Conservation (phyloP, 2,888 invertebrate genomes). For the Tholera decimalis region DNA sequence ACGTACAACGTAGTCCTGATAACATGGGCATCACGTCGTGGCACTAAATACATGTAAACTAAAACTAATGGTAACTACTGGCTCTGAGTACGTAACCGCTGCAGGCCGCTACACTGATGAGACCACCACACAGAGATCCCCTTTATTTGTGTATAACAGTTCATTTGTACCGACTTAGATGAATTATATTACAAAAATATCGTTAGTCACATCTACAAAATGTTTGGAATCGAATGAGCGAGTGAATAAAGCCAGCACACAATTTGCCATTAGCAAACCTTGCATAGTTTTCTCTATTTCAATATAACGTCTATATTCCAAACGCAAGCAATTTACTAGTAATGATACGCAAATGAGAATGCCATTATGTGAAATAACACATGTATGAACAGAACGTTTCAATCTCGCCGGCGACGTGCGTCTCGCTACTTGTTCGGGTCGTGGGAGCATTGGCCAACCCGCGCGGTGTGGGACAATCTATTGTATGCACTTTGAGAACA, state of each 20-base stretch:
- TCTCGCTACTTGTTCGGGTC: conserved; percentile 12
- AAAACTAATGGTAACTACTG: conserved; percentile 67
- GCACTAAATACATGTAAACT: conserved; percentile 49
- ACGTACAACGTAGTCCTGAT: conserved; percentile 24
- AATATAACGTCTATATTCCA: conserved; percentile 12
- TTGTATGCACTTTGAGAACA: conserved; percentile 57
- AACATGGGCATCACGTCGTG: conserved; percentile 15
- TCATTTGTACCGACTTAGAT: conserved; percentile 6
- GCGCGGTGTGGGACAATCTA: conserved; percentile 34
- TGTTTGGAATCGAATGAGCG: conserved; percentile 12
- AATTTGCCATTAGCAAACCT: conserved; percentile 11
- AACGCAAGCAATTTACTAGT: conserved; percentile 36
- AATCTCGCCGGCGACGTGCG: conserved; percentile 8
- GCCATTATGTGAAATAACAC: conserved; percentile 23
- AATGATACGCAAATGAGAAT: conserved; percentile 31
- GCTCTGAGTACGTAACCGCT: conserved; percentile 44
- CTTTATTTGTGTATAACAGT: not conserved
- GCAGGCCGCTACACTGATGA: conserved; percentile 15
- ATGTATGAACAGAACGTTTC: conserved; percentile 20
- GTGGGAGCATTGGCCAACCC: conserved; percentile 52
- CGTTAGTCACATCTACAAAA: too few species aligned
- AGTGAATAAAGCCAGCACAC: not conserved
- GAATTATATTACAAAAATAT: too few species aligned
- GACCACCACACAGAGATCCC: not conserved
- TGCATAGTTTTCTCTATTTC: conserved; percentile 28